Percentiles rank a stretch among this genome's conserved stretches.
Conservation (phyloP, 2,797 vertebrate species). For the Protosalanx chinensis region DNA sequence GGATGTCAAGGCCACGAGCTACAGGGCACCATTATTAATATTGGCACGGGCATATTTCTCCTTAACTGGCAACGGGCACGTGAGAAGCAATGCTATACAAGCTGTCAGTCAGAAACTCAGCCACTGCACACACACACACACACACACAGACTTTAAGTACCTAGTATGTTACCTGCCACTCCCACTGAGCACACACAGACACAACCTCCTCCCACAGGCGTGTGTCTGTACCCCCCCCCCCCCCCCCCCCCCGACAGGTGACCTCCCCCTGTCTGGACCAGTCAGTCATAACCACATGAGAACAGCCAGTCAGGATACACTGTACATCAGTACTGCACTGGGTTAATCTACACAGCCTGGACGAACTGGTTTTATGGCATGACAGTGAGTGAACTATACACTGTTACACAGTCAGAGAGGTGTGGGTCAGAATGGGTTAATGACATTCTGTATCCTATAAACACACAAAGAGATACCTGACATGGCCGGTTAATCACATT, state of each 20-base stretch:
- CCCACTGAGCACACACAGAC: conserved; percentile 10
- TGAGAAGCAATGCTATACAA: conserved; percentile 8
- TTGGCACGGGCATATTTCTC: conserved; percentile 33
- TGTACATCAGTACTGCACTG: background rate
- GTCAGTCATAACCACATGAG: conserved; percentile 27
- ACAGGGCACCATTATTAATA: conserved; percentile 30
- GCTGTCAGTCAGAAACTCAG: conserved; percentile 14
- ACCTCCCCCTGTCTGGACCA: conserved; percentile 24
- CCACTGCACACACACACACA: background rate
- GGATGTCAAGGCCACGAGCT: background rate
- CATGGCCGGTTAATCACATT: too few relatives aligned
- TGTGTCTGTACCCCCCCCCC: too few relatives aligned
- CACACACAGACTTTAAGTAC: background rate
- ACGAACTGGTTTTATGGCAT: background rate
- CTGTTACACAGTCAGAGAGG: too few relatives aligned
- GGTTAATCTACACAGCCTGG: background rate
- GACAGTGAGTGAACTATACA: background rate
- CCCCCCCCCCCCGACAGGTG: conserved; percentile 4
- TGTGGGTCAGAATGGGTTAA: background rate
- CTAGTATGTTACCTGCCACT: conserved; percentile 19
- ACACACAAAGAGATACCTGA: background rate
- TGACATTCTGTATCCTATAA: background rate
- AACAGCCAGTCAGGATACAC: background rate
- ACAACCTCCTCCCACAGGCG: conserved; percentile 11
- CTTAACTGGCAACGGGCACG: conserved; percentile 18